Percentiles rank a stretch among this genome's conserved stretches.
These are phyloP conservation scores for Osmoderma eremita DNA, from an alignment of 2,888 invertebrate species.

Conservation along the genomic window DNA sequence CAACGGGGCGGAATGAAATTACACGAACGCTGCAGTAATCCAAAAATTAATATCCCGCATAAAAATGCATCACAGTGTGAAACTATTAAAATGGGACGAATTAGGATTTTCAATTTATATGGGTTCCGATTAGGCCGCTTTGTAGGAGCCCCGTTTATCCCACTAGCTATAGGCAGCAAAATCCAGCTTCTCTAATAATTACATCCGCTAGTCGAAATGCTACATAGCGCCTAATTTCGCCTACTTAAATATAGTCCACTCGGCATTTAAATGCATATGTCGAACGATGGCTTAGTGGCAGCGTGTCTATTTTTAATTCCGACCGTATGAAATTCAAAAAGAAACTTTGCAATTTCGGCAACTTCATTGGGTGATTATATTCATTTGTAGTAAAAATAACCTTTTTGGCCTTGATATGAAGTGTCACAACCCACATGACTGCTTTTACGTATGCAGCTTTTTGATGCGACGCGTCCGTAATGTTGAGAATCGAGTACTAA, in stretches of 20 bases:
- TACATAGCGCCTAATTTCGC: not conserved
- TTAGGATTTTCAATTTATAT: conserved; percentile 12
- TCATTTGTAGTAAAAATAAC: too few relatives aligned
- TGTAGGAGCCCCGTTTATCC: not conserved
- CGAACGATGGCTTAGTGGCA: too few relatives aligned
- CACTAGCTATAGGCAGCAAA: not conserved
- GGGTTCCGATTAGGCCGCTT: conserved; percentile 8
- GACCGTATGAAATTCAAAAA: too few relatives aligned
- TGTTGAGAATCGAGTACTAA: too few relatives aligned
- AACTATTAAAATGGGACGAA: conserved; percentile 30
- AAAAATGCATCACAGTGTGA: conserved; percentile 34
- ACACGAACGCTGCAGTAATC: conserved; percentile 7
- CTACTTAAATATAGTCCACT: not conserved
- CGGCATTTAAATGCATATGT: not conserved
- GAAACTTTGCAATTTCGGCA: too few relatives aligned
- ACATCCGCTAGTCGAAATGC: not conserved
- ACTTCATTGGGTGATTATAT: too few relatives aligned
- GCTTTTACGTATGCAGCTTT: too few relatives aligned
- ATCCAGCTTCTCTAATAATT: conserved; percentile 1
- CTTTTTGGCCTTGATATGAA: too few relatives aligned
- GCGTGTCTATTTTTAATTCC: not conserved
- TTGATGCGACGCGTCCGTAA: too few relatives aligned
- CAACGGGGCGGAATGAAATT: conserved; percentile 23
- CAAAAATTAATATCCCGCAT: conserved; percentile 34
- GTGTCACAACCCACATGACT: too few relatives aligned